Evolutionary conservation across 2,113 vertebrate species (phyloP).

Genomic region (Lucifuga dentata): DNA sequence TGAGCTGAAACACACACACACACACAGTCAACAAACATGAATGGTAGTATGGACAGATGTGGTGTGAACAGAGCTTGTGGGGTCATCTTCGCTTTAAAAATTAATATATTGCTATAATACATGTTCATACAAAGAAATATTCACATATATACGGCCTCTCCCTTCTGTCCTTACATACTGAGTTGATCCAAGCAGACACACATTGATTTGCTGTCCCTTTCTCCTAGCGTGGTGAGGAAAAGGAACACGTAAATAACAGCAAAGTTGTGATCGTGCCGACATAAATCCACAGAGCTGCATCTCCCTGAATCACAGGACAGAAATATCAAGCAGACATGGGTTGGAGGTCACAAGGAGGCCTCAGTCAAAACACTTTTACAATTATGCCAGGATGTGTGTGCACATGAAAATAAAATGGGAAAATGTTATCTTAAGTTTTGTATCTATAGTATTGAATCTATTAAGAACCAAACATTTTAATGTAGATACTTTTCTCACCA

Average conservation of each 20-base stretch:
- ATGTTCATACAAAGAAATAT: too few relatives aligned
- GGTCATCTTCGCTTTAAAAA: too few relatives aligned
- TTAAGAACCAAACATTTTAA: too few relatives aligned
- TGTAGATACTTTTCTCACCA: too few relatives aligned
- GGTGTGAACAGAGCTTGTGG: too few relatives aligned
- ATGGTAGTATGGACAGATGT: constrained; percentile 3
- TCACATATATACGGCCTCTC: too few relatives aligned
- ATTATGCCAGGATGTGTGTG: too few relatives aligned
- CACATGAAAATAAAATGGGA: too few relatives aligned
- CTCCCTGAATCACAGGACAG: constrained; percentile 27
- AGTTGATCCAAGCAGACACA: constrained; percentile 23
- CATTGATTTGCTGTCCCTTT: not conserved
- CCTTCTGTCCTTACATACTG: not conserved
- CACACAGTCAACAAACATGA: not conserved
- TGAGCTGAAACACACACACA: constrained; percentile 47
- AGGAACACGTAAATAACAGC: constrained; percentile 48
- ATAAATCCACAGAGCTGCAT: constrained; percentile 44
- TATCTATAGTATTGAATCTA: too few relatives aligned
- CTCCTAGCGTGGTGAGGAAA: constrained; percentile 5
- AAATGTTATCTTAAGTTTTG: too few relatives aligned
- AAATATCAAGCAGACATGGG: constrained; percentile 24
- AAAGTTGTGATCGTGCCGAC: constrained; percentile 37
- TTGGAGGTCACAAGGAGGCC: constrained; percentile 15
- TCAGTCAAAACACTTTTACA: not conserved
- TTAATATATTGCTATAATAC: too few relatives aligned